Percentiles rank a stretch among this genome's conserved stretches.
phyloP scores from a whole-genome alignment of 2,797 vertebrate genomes.

The Anolis apletophallus region DNA sequence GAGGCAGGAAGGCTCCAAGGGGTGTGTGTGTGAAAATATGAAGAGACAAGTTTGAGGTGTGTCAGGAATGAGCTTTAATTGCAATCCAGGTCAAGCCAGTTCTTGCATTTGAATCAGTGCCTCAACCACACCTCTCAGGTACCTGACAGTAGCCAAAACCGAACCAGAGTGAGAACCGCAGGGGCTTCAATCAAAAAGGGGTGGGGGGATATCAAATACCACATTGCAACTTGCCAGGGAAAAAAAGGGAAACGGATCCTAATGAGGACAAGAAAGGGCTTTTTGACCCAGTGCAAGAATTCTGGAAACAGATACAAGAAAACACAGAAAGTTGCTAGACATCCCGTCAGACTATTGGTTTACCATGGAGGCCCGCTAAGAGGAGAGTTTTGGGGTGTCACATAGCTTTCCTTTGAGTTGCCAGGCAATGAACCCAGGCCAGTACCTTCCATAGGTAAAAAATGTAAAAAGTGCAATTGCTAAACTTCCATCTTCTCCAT shows the following conservation, averaged over 20 bases:
- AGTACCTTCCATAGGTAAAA: background rate
- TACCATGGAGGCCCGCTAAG: no score
- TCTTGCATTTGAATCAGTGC: constrained; percentile 34
- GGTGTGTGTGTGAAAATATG: constrained; percentile 51
- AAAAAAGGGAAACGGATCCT: background rate
- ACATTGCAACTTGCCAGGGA: background rate
- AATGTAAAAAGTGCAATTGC: background rate
- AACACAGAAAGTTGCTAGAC: no score
- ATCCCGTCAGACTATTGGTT: no score
- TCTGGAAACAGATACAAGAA: background rate
- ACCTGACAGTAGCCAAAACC: constrained; percentile 27
- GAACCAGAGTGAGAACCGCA: background rate
- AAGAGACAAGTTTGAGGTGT: constrained; percentile 50
- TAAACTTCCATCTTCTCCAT: background rate
- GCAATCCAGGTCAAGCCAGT: constrained; percentile 25
- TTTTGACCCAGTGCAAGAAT: background rate
- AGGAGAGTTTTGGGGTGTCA: background rate
- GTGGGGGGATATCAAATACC: background rate
- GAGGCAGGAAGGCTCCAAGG: constrained; percentile 37
- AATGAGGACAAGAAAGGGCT: background rate
- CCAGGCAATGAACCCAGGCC: background rate
- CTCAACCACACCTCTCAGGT: constrained; percentile 7
- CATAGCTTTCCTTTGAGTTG: background rate
- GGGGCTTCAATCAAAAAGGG: background rate
- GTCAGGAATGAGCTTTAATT: constrained; percentile 44